Evolutionary conservation across 2,888 invertebrate species (phyloP), one percentile per base, ranked within the genome.

Genomic region (Drosophila seclusa): DNA sequence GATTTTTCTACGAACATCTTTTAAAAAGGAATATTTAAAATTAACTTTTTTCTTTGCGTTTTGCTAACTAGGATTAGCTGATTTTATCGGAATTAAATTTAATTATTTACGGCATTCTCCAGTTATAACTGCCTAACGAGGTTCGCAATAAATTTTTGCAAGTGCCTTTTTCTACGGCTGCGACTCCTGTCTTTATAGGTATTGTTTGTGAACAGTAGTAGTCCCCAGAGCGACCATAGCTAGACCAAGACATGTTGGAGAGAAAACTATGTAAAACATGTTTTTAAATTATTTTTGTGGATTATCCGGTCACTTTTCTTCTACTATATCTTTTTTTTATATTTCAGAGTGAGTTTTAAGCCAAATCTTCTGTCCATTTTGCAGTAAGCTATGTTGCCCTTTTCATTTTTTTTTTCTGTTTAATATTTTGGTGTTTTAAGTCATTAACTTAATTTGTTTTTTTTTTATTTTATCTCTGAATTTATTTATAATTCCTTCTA

Each of bases 391-490:
- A 48, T 27, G 10, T 52, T 10, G 10, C 31, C 31, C 2, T 18
- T n/a, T 3, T 24, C 11, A 11, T 32, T 21, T 11, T 52, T 52
- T 52, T 11, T 5, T 32, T 32, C 62, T 70, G n/a, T 31, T 73
- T 29, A 52, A 76, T 81, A 21, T 74, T 82, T 68, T 71, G 57
- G 53, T 76, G 1, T 78, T 76, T 2, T n/a, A 32, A 8, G 5
- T 50, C 50, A 31, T 31, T 5, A n/a, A 2, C 31, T n/a, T 10
- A 4, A 29, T 50, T 29, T 27, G 1, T 29, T 31, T 50, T 2
- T 18, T n/a, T 18, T 31, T 32, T 31, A n/a, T n/a, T 11, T 32
- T 50, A 4, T 21, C 11, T n/a, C n/a, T 50, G 1, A 8, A 1
- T 2, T 32, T 21, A 29, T 7, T 29, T 29, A 6, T 31, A 13